Percentiles rank a stretch among this genome's conserved stretches.
phyloP scores from a whole-genome alignment of 2,797 vertebrate genomes.

The Falco peregrinus region DNA sequence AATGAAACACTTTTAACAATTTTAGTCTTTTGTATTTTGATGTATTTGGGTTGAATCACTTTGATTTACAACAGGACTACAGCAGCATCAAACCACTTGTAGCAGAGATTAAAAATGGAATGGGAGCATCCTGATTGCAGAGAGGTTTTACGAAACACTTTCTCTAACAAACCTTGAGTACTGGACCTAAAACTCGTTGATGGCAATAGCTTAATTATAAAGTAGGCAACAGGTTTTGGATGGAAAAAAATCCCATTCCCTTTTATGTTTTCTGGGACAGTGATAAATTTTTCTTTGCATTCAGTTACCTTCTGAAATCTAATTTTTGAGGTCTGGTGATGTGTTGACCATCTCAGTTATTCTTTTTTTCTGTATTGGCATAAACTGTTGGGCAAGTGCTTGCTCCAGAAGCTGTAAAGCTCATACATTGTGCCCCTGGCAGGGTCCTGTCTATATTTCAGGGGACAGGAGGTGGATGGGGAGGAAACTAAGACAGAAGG shows the following conservation, averaged over 20 bases:
- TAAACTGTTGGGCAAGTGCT: background rate
- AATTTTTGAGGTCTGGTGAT: background rate
- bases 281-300: background rate
- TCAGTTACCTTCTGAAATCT: background rate
- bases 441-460: background rate
- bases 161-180: background rate
- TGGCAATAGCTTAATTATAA: background rate
- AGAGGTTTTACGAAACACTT: background rate
- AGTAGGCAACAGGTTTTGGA: background rate
- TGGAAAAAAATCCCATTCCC: background rate
- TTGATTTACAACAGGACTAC: background rate
- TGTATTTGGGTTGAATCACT: background rate
- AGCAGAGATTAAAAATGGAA: background rate
- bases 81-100: rapidly evolving
- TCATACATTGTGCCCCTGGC: background rate
- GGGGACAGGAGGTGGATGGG: background rate
- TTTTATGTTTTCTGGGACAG: background rate
- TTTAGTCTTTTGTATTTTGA: background rate
- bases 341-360: background rate
- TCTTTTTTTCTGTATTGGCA: background rate
- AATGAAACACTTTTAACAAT: background rate
- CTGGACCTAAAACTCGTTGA: background rate
- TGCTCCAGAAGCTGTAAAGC: background rate
- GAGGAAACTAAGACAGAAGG: background rate
- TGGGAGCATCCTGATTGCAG: background rate